phyloP scores from a whole-genome alignment of 2,888 invertebrate species.

The Tinea semifulvella region DNA sequence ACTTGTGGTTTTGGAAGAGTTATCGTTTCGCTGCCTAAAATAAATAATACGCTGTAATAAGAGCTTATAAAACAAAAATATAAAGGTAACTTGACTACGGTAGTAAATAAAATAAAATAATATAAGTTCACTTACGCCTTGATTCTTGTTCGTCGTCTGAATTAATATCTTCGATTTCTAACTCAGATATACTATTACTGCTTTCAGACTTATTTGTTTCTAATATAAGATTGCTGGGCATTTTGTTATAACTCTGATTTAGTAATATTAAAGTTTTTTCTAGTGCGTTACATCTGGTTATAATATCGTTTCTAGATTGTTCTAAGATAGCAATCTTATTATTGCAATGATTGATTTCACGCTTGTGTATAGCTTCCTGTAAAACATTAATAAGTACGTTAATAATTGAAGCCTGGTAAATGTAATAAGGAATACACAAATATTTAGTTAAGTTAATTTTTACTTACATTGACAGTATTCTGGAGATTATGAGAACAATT shows the following conservation, averaged over 20 bases:
- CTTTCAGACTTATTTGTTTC: conserved; percentile 21
- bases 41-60: too few species aligned
- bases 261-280: conserved; percentile 42
- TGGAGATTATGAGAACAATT: conserved; percentile 45
- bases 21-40: conserved; percentile 44
- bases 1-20: conserved; percentile 39
- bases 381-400: conserved; percentile 17
- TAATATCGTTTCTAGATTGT: conserved; percentile 32
- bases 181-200: conserved; percentile 22
- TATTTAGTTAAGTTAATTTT: conserved; percentile 11
- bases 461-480: conserved; percentile 35
- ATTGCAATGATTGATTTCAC: conserved; percentile 38
- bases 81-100: neutral
- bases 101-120: neutral
- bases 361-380: conserved; percentile 37
- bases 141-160: conserved; percentile 42
- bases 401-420: neutral
- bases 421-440: conserved; percentile 14
- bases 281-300: conserved; percentile 37
- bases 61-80: conserved; percentile 7
- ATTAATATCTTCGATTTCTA: conserved; percentile 39
- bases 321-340: conserved; percentile 39
- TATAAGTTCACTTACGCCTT: conserved; percentile 30
- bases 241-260: conserved; percentile 41
- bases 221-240: conserved; percentile 17